These are phyloP conservation scores for Hystrix cristata DNA, from an alignment of 2,113 vertebrate genomes.

Conservation along the genomic window DNA sequence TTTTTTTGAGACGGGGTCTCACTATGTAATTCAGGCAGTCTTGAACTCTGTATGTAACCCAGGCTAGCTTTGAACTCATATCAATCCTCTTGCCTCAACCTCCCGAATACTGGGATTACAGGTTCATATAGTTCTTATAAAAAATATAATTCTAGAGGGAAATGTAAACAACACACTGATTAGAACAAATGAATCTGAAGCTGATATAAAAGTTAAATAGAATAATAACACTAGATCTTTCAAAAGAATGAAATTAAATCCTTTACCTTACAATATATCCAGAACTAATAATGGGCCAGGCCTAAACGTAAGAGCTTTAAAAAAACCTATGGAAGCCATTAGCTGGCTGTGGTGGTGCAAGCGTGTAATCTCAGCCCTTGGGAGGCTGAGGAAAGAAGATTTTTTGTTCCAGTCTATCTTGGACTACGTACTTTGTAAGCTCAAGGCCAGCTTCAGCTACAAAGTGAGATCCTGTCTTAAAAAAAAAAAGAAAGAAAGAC, in stretches of 20 bases:
- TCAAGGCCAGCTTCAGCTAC: not conserved
- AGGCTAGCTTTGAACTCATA: not conserved
- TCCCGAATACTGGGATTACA: not conserved
- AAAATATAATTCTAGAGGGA: not conserved
- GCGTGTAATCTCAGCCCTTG: not conserved
- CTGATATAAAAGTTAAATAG: not conserved
- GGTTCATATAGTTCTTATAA: not conserved
- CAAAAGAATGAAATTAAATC: not conserved
- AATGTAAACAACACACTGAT: not conserved
- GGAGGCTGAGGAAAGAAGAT: not conserved
- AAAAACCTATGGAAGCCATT: not conserved
- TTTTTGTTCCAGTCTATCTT: not conserved
- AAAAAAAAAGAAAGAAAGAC: not conserved
- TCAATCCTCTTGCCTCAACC: not conserved
- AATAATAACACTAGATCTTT: conserved; percentile 6
- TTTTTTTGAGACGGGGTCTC: not conserved
- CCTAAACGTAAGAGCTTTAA: not conserved
- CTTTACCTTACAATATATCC: not conserved
- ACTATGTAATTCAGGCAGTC: not conserved
- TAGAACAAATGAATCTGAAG: conserved; percentile 11
- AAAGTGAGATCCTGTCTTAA: not conserved
- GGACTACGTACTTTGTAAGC: not conserved
- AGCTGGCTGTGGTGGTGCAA: not conserved
- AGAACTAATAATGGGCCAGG: not conserved
- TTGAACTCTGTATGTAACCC: not conserved